Conservation (phyloP, 2,888 invertebrate species). For the Sesamia inferens region DNA sequence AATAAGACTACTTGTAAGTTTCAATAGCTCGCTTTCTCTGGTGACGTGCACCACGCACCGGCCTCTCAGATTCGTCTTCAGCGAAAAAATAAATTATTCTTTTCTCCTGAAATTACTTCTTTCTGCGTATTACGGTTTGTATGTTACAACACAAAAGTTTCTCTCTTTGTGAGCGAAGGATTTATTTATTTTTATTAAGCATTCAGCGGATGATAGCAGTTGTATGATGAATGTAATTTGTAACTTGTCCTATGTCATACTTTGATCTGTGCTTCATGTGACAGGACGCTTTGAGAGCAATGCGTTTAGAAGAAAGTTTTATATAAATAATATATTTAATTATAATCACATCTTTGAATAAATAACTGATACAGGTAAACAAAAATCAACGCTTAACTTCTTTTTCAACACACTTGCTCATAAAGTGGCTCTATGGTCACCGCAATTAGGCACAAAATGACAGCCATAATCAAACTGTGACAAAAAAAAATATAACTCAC, state of each 20-base stretch:
- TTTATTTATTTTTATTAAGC: slow-evolving; percentile 45
- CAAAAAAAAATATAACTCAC: too few relatives aligned
- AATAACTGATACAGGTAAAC: not conserved
- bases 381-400: not conserved
- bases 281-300: not conserved
- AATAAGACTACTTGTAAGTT: not conserved
- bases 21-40: not conserved
- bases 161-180: slow-evolving; percentile 29
- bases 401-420: too few relatives aligned
- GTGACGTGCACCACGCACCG: slow-evolving; percentile 16
- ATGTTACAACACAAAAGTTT: slow-evolving; percentile 29
- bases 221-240: slow-evolving; percentile 38
- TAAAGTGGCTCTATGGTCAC: too few relatives aligned
- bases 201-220: slow-evolving; percentile 34
- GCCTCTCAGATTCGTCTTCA: slow-evolving; percentile 54
- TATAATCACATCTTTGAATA: not conserved
- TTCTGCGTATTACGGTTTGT: slow-evolving; percentile 50
- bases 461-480: too few relatives aligned
- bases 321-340: not conserved
- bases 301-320: not conserved
- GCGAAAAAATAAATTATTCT: slow-evolving; percentile 61
- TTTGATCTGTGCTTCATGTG: not conserved
- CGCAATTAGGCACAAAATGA: too few relatives aligned
- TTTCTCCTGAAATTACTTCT: slow-evolving; percentile 62
- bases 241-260: not conserved